phyloP scores from a whole-genome alignment of 2,888 invertebrate genomes.

The Tolmerus cingulatus region DNA sequence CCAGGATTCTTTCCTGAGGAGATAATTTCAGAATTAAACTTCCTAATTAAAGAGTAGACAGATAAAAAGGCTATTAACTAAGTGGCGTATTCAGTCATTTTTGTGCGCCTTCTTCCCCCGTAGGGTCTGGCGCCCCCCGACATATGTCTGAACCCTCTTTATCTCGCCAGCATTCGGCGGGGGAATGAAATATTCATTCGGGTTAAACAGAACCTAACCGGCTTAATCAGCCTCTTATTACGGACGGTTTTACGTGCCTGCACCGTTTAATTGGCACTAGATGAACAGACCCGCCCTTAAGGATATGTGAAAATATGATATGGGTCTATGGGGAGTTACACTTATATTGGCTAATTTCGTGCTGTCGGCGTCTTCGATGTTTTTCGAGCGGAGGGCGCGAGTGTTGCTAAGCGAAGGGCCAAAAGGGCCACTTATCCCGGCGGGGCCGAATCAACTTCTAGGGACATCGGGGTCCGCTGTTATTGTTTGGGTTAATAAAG shows the following conservation, averaged over 20 bases:
- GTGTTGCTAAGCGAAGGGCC: not conserved
- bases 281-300: constrained; percentile 11
- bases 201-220: constrained; percentile 24
- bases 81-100: constrained; percentile 3
- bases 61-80: not conserved
- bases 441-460: not conserved
- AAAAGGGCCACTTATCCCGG: not conserved
- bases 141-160: constrained; percentile 9
- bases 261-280: constrained; percentile 22
- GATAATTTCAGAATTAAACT: not conserved
- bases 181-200: constrained; percentile 36
- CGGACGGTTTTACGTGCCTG: constrained; percentile 30
- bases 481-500: not conserved
- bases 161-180: not conserved
- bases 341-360: constrained; percentile 16
- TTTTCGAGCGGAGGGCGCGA: not conserved
- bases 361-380: not conserved
- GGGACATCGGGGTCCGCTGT: not conserved
- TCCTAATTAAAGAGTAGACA: not conserved
- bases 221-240: constrained; percentile 35
- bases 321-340: constrained; percentile 22
- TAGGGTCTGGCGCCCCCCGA: not conserved
- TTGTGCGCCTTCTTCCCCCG: not conserved
- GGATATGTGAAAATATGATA: constrained; percentile 31
- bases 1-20: not conserved